Evolutionary conservation across 2,888 invertebrate species (phyloP).

Genomic region (Brenthis ino): DNA sequence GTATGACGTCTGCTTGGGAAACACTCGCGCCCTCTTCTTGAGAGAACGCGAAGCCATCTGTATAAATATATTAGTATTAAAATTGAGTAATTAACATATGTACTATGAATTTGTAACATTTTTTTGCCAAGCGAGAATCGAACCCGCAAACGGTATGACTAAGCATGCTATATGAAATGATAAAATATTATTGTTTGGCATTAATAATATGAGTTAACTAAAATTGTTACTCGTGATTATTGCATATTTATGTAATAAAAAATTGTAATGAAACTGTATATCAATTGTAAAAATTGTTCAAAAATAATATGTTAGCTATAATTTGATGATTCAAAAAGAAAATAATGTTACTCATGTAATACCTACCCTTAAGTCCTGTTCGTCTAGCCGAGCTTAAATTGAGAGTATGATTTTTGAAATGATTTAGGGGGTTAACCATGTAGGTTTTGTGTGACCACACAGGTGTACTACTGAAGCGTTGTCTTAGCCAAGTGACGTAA

Average conservation of each 20-base stretch:
- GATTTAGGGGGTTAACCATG: neutral
- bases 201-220: neutral
- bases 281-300: neutral
- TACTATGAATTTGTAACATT: neutral
- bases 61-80: slow-evolving; percentile 35
- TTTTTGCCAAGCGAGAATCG: slow-evolving; percentile 13
- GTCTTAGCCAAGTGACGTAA: slow-evolving; percentile 13
- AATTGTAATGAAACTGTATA: neutral
- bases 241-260: no score
- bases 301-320: neutral
- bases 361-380: slow-evolving; percentile 15
- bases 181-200: neutral
- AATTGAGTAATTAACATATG: neutral
- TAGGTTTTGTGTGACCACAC: slow-evolving; percentile 20
- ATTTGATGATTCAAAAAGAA: neutral
- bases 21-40: slow-evolving; percentile 99
- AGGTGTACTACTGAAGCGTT: slow-evolving; percentile 28
- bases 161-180: slow-evolving; percentile 12
- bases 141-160: slow-evolving; percentile 5
- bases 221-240: neutral
- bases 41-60: slow-evolving; percentile 99
- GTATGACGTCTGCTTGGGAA: slow-evolving; percentile 96
- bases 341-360: neutral
- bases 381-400: slow-evolving; percentile 5
- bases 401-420: neutral